Evolutionary conservation across 1,140 invertebrate species (phyloP), one percentile per base, ranked within the genome.

Genomic region (Pseudomyrmex sp.): DNA sequence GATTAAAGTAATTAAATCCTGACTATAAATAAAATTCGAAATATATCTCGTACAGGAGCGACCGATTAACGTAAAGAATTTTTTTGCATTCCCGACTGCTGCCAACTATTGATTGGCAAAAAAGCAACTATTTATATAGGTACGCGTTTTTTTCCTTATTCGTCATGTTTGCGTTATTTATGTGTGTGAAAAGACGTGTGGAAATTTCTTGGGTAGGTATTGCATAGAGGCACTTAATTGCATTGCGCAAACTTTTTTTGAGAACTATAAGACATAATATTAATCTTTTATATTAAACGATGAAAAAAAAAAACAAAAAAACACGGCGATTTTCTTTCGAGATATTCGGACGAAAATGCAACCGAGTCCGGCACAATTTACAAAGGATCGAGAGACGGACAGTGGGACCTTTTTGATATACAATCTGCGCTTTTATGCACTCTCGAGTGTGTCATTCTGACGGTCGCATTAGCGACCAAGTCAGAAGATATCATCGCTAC

Each of bases 381-480:
- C 52, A 46, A 54, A 63, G 50, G 48, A 82, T 63, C 23, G 46
- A 76, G 46, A 76, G 48, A 82, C 59, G 23, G 48, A 75, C 68
- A 52, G 79, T 62, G 20, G 26, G n/a, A 13, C 48, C 2, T 62
- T 26, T 54, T 75, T 75, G 69, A 82, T 82, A 62, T 74, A 82
- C 59, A 70, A 74, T 75, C 80, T 77, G 69, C 44, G 63, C 74
- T 77, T 66, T 82, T 87, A 84, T 88, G 26, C 50, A 65, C 46
- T 85, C 83, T 48, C 83, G 58, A 56, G 54, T 58, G 23, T 82
- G 82, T 88, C 83, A 85, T 83, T 73, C 44, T 82, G 87, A 88
- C 79, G 73, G 83, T 85, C 48, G 86, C 87, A 74, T 88, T 88
- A 89, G 85, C 82, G 35, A 86, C 84, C 2, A 59, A 59, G 86